These are phyloP conservation scores for Macaria liturata DNA, from an alignment of 2,888 invertebrate species.

Conservation along the genomic window DNA sequence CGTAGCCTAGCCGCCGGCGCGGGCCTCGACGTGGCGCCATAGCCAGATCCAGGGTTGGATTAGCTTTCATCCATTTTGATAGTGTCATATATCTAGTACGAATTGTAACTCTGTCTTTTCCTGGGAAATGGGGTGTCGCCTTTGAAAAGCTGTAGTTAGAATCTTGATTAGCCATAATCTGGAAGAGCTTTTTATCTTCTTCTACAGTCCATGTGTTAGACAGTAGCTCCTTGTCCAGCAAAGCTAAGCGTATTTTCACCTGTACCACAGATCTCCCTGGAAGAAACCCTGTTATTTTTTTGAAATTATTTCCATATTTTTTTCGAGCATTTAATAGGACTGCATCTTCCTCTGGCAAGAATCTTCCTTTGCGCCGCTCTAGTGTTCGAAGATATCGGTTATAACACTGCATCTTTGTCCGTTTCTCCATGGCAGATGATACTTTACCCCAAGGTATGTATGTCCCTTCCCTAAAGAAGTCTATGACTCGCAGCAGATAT, in stretches of 20 bases:
- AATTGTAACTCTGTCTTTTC: slow-evolving; percentile 82
- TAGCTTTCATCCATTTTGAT: slow-evolving; percentile 71
- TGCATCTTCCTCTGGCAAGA: slow-evolving; percentile 86
- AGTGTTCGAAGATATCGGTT: slow-evolving; percentile 73
- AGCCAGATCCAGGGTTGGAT: slow-evolving; percentile 66
- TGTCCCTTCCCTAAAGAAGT: slow-evolving; percentile 84
- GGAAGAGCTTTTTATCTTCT: slow-evolving; percentile 84
- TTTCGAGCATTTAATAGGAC: slow-evolving; percentile 84
- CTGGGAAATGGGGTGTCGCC: slow-evolving; percentile 78
- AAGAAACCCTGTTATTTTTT: slow-evolving; percentile 81
- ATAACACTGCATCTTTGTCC: slow-evolving; percentile 86
- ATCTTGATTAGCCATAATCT: slow-evolving; percentile 78
- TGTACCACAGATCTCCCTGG: slow-evolving; percentile 85
- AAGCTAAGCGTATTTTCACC: slow-evolving; percentile 83
- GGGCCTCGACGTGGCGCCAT: slow-evolving; percentile 67
- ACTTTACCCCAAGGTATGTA: slow-evolving; percentile 90
- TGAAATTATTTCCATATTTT: slow-evolving; percentile 85
- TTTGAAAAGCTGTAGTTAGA: slow-evolving; percentile 55
- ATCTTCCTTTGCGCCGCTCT: slow-evolving; percentile 83
- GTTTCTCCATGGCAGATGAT: slow-evolving; percentile 83
- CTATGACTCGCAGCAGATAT: slow-evolving; percentile 84
- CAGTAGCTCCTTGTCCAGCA: slow-evolving; percentile 65
- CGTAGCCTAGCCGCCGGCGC: slow-evolving; percentile 52
- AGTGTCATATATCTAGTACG: slow-evolving; percentile 84
- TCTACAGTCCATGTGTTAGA: slow-evolving; percentile 83